Evolutionary conservation across 1,140 invertebrate genomes (phyloP), one percentile per base, ranked within the genome.

Genomic region (Drosophila insularis): DNA sequence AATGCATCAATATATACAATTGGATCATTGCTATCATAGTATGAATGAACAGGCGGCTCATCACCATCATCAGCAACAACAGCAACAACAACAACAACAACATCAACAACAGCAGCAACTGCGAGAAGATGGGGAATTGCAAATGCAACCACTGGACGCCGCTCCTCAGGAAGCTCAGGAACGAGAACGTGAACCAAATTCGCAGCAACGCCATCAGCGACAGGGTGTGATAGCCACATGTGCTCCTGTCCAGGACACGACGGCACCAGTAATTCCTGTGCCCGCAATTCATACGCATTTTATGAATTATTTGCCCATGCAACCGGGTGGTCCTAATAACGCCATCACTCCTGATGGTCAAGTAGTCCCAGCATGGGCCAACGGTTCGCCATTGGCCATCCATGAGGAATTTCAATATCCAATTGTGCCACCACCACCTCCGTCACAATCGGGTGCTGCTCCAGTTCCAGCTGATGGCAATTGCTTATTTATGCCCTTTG

Each of bases 401-500:
- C 14, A 63, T 13, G 81, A 84, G 7, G 81, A 84, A 14, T 74
- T 58, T 17, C 73, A 63, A 19, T 77, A 50, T 39, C 59, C 58
- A 6, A 10, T 68, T 11, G 14, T 19, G 5, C 32, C 59, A 59
- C 53, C 80, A 21, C 53, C 63, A 59, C 50, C 61, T 56, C 50
- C 61, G 0, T 60, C 67, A 7, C 35, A 10, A 11, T 13, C 35
- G 35, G 35, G 35, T 13, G 56, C 17, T 43, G 31, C 37, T 23
- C 39, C 59, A 6, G 19, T 43, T n/a, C 0, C n/a, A 66, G 11
- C 13, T 56, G 71, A 87, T 1, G 59, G 69, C 1, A 63, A 67
- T 1, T 85, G 81, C 39, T 62, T 85, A 32, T 63, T 61, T 11
- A 87, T 87, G 79, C 82, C 80, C 1, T 71, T 68, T 23, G 69